Evolutionary conservation across 2,888 invertebrate species (phyloP), one percentile per base, ranked within the genome.

Genomic region (Laspeyria flexula): DNA sequence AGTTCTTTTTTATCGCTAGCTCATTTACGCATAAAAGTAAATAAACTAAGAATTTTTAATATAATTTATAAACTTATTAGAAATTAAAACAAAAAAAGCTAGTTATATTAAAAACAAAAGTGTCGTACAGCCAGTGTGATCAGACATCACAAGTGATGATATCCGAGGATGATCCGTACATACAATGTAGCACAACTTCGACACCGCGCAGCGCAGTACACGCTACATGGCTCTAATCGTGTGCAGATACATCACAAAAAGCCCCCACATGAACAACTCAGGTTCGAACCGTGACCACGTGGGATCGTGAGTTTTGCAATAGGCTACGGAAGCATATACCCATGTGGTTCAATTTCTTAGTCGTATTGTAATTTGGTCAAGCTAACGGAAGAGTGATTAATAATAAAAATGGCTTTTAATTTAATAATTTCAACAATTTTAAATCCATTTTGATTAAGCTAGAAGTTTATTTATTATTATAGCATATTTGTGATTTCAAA

Each of bases 191-290:
- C 88, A 87, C 81, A 53, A 81, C 80, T 79, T 83, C 86, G 88
- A 88, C 88, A 86, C 88, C 88, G 74, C 62, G 55, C 52, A 65
- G 72, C 67, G 72, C 72, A 25, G 1, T 11, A 6, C 11, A 64
- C 75, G 58, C 69, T 61, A 58, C 60, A 67, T 76, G 87, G 88
- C 80, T 88, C 87, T 88, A 88, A 88, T 87, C 62, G 84, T 78
- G 85, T 85, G 85, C 88, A 66, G 7, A 43, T 31, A 37, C 11
- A 21, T 15, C 10, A 12, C 33, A 47, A 55, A 59, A 41, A 39
- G 15, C 10, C 3, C 15, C 10, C 9, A 0, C 3, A 0, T 0
- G n/a, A 23, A 7, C 16, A 10, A 13, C 33, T 33, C 13, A 29
- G 66, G 34, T 45, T 69, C 29, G 66, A 66, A 65, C 54, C 42